A percentile compares a stretch with the other conserved stretches of the same genome.
Evolutionary conservation across 2,113 vertebrate species (phyloP).

Genomic region (Saiga tatarica): DNA sequence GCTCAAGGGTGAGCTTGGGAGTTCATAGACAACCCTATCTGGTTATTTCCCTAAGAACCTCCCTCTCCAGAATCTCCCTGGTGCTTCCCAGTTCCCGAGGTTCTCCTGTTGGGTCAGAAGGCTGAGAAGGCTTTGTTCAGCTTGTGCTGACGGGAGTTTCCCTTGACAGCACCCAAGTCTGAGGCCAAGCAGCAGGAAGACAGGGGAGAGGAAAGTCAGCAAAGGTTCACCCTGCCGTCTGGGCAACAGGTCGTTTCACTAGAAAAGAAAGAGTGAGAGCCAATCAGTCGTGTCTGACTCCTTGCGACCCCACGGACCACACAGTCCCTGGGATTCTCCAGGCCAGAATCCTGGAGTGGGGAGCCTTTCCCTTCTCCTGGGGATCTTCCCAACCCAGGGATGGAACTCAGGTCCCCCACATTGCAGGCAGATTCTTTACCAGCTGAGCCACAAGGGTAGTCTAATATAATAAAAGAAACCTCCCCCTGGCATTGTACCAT

Average conservation of each 20-base stretch:
- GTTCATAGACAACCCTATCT: not conserved
- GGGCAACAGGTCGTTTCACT: not conserved
- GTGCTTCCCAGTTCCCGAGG: not conserved
- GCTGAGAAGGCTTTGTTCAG: not conserved
- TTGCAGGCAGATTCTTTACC: not conserved
- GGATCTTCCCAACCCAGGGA: not conserved
- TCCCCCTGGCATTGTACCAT: not conserved
- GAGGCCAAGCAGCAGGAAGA: not conserved
- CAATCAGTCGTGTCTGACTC: fast-evolving
- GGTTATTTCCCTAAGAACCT: not conserved
- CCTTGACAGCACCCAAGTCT: not conserved
- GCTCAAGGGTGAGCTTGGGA: not conserved
- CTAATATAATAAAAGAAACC: not conserved
- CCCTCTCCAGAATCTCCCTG: not conserved
- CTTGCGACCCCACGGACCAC: not conserved
- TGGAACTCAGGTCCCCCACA: fast-evolving
- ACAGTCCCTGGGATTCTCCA: not conserved
- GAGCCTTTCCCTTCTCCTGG: not conserved
- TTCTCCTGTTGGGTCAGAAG: not conserved
- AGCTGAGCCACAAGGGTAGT: not conserved
- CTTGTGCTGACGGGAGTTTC: not conserved
- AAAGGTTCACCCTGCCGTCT: not conserved
- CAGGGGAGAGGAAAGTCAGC: not conserved
- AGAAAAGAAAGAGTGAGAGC: not conserved
- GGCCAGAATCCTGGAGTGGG: not conserved